Evolutionary conservation across 2,113 vertebrate genomes (phyloP).

Genomic region (Chitala chitala): DNA sequence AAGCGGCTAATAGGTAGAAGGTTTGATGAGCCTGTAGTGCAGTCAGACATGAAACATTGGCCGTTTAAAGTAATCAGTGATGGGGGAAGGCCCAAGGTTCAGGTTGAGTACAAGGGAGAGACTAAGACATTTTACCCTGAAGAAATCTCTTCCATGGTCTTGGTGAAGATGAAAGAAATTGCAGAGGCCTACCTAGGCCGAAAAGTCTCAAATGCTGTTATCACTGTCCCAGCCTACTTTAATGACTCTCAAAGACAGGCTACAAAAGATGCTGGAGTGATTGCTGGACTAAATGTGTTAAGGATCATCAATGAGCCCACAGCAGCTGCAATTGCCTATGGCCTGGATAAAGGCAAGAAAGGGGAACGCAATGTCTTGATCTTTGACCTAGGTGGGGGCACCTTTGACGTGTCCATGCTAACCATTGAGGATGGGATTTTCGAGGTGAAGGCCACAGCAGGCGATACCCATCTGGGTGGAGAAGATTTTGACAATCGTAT

Average conservation of each 20-base stretch:
- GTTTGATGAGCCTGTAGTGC: not conserved
- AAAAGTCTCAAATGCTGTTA: not conserved
- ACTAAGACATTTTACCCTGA: not conserved
- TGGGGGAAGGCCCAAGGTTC: not conserved
- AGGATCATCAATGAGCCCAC: slow-evolving; percentile 16
- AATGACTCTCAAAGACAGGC: not conserved
- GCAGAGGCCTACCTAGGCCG: slow-evolving; percentile 2
- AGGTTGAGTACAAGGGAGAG: slow-evolving; percentile 5
- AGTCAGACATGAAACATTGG: slow-evolving; percentile 1
- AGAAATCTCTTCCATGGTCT: slow-evolving; percentile 5
- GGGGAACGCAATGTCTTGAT: slow-evolving; percentile 5
- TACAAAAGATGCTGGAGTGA: not conserved
- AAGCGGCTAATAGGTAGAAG: slow-evolving; percentile 1
- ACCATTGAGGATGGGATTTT: slow-evolving; percentile 1
- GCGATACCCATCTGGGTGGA: too few species aligned
- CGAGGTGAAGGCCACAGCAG: slow-evolving; percentile 7
- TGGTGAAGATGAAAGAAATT: slow-evolving; percentile 14
- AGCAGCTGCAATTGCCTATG: not conserved
- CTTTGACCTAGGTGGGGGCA: slow-evolving; percentile 11
- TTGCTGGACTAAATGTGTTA: slow-evolving; percentile 15
- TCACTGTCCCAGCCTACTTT: slow-evolving; percentile 1
- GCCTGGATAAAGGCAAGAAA: slow-evolving; percentile 5
- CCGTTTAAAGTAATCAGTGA: not conserved
- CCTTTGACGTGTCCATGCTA: slow-evolving; percentile 7
- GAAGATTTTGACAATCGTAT: slow-evolving; percentile 1